Evolutionary conservation across 2,113 vertebrate species (phyloP).

Genomic region (Bubo blakistoni): DNA sequence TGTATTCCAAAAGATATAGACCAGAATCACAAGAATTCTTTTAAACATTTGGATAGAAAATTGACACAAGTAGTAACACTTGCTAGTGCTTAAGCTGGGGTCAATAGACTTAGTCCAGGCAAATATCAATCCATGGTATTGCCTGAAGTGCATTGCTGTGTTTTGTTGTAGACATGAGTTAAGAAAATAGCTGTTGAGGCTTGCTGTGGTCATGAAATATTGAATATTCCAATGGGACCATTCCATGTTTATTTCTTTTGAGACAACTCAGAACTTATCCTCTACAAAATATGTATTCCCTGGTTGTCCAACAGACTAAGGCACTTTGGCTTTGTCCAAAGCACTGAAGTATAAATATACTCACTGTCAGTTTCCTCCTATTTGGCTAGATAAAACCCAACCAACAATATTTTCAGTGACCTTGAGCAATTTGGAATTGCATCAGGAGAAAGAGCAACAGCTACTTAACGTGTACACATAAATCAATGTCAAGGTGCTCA

Average conservation of each 20-base stretch:
- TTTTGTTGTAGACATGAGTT: neutral
- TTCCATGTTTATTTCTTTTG: neutral
- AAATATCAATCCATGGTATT: neutral
- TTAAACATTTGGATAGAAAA: neutral
- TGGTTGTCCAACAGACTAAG: neutral
- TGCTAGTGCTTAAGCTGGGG: neutral
- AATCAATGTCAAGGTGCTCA: neutral
- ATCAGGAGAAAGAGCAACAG: neutral
- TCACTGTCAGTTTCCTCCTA: neutral
- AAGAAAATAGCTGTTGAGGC: neutral
- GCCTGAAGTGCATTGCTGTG: neutral
- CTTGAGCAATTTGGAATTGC: neutral
- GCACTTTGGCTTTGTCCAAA: neutral
- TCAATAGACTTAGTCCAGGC: neutral
- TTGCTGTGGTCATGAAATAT: neutral
- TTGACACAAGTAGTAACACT: neutral
- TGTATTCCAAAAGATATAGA: neutral
- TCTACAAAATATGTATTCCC: neutral
- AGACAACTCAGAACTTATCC: neutral
- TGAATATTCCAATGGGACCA: neutral
- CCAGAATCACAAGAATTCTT: neutral
- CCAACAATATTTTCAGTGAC: neutral
- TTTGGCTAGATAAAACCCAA: neutral
- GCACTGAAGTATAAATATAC: neutral
- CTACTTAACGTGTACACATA: neutral